These are phyloP conservation scores for Amiota mariae DNA, from an alignment of 2,888 invertebrate species.

Conservation along the genomic window DNA sequence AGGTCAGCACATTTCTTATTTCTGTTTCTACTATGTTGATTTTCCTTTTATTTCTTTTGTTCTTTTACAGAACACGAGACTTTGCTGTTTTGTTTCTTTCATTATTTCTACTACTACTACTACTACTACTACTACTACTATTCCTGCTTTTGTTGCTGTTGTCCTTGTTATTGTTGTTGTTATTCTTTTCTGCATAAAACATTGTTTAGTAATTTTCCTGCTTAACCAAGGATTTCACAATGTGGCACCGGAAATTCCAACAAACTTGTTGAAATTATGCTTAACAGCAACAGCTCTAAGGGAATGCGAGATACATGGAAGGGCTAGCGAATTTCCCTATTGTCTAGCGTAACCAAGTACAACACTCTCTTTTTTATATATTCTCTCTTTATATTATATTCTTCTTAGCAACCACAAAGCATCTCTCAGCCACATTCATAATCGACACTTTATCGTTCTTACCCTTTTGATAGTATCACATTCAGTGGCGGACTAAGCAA, in stretches of 20 bases:
- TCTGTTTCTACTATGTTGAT: background rate
- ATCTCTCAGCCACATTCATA: background rate
- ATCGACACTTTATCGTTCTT: too few relatives aligned
- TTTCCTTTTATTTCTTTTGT: background rate
- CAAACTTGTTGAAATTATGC: constrained; percentile 52
- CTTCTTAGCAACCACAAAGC: background rate
- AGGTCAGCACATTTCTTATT: constrained; percentile 45
- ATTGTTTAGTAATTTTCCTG: constrained; percentile 62
- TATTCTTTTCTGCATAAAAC: constrained; percentile 22
- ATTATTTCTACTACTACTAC: background rate
- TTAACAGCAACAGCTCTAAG: background rate
- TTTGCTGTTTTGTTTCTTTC: background rate
- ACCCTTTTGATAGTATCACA: constrained; percentile 10
- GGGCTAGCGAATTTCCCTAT: too few relatives aligned
- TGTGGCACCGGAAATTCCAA: constrained; percentile 45
- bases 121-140: background rate
- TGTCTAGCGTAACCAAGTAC: background rate
- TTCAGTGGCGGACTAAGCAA: too few relatives aligned
- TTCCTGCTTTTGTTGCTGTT: background rate
- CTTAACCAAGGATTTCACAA: constrained; percentile 42
- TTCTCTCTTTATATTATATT: background rate
- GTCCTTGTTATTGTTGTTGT: constrained; percentile 9
- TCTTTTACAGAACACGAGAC: background rate
- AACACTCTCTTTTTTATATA: background rate
- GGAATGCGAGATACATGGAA: too few relatives aligned